Evolutionary conservation across 92 coral and sea anemone genomes (phyloP), one percentile per base, ranked within the genome.

Genomic region (Paragorgia papillata): DNA sequence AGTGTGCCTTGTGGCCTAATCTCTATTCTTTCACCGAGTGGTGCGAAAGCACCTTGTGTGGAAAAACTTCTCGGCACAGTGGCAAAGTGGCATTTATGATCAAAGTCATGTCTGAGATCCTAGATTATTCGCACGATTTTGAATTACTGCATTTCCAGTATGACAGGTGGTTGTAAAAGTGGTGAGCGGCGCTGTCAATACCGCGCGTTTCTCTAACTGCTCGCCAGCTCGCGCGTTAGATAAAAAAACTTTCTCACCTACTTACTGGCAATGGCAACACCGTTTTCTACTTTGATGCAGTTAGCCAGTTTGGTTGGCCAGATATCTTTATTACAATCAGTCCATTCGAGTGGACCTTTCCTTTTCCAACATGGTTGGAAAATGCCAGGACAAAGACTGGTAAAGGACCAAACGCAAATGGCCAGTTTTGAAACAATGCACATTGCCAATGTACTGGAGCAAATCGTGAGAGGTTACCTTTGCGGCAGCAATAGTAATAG

Each of bases 311-410:
- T 29, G 75, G 75, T 14, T 41, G 9, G 1, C 57, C 75, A 20
- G 27, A 15, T 48, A 28, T 68, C 15, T 68, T 68, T 20, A 0
- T 68, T 1, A 68, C 57, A 7, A 39, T 68, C 1, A 37, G 58
- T 37, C 75, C 75, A 39, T 68, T 68, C 41, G 75, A 68, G 25
- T 68, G 75, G 75, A 39, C 57, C 14, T 68, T 68, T 40, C 60
- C 75, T 5, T 37, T 44, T 37, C 37, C 75, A 9, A 19, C 0
- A 10, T 68, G 75, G 75, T 41, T 44, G 30, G 55, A 37, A 0
- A 10, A 12, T 1, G 8, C 24, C 1, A 14, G 57, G 30, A 58
- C 9, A 0, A 44, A 4, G 15, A 68, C 75, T 32, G 75, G 75
- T 9, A 44, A 3, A 22, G 31, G 57, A 24, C 75, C 69, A 0